These are phyloP conservation scores for Gymnogyps californianus DNA, from an alignment of 2,113 vertebrate genomes.

Conservation along the genomic window DNA sequence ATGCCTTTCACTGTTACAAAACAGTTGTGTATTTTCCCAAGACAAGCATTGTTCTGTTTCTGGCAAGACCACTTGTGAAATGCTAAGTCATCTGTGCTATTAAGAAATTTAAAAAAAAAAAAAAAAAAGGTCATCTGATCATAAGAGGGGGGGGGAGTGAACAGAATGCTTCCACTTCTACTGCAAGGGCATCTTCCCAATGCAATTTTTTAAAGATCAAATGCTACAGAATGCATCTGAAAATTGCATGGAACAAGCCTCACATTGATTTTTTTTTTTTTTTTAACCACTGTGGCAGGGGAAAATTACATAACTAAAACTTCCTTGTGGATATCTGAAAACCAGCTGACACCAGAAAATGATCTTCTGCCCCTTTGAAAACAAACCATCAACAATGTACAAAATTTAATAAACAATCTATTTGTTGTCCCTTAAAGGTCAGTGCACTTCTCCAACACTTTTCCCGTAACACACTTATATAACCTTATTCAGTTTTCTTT, in stretches of 20 bases:
- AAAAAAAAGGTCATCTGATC: neutral
- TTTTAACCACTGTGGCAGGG: neutral
- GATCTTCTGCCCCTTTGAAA: neutral
- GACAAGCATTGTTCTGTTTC: neutral
- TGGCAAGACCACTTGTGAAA: neutral
- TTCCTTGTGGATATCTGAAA: neutral
- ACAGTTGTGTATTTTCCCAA: neutral
- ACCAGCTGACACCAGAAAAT: neutral
- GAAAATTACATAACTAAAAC: neutral
- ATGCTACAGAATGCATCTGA: neutral
- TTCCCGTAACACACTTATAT: conserved; percentile 1
- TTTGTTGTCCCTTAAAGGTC: conserved; percentile 13
- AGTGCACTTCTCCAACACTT: conserved; percentile 3
- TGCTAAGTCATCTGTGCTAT: neutral
- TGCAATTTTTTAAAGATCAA: neutral
- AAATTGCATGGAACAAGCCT: neutral
- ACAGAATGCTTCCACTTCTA: neutral
- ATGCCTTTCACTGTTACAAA: neutral
- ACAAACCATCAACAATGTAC: neutral
- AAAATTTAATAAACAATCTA: neutral
- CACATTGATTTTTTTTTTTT: neutral
- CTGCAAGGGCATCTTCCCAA: neutral
- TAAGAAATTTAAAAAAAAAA: neutral
- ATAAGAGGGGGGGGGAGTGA: neutral
- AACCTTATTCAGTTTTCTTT: conserved; percentile 47